A percentile compares a stretch with the other conserved stretches of the same genome.
Conservation (phyloP, 2,113 vertebrate genomes). For the Platysternon megacephalum region DNA sequence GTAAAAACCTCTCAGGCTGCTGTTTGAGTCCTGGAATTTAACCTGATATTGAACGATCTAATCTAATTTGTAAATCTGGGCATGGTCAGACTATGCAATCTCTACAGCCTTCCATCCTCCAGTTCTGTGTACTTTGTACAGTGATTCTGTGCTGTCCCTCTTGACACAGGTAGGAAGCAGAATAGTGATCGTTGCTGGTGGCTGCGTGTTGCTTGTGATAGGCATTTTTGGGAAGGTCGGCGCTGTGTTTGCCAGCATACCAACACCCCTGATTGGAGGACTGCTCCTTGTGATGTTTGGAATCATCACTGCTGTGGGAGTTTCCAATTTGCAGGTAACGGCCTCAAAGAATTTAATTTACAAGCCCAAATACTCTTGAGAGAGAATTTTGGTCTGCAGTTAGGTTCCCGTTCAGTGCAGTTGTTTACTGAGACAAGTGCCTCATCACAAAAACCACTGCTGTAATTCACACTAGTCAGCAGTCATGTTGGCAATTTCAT, state of each 20-base stretch:
- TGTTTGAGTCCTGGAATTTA: neutral
- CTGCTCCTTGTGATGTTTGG: conserved; percentile 97
- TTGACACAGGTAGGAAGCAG: conserved; percentile 92
- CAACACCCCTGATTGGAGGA: conserved; percentile 91
- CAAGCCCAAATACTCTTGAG: neutral
- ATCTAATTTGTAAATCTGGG: neutral
- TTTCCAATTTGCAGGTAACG: conserved; percentile 94
- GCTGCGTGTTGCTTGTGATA: conserved; percentile 87
- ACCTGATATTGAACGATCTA: fast-evolving
- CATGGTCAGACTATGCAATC: neutral
- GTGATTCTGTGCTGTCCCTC: conserved; percentile 22
- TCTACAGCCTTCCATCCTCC: neutral
- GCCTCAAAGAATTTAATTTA: neutral
- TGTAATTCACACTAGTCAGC: neutral
- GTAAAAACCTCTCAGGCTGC: neutral
- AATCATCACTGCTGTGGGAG: conserved; percentile 89
- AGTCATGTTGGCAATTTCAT: neutral
- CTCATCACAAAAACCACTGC: neutral
- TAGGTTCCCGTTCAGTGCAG: neutral
- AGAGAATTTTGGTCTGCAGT: neutral
- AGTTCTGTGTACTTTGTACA: fast-evolving
- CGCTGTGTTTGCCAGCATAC: conserved; percentile 92
- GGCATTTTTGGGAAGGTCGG: conserved; percentile 91
- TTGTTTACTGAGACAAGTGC: neutral
- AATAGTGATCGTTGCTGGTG: conserved; percentile 87